A percentile compares a stretch with the other conserved stretches of the same genome.
These are phyloP conservation scores for Osmerus eperlanus DNA, from an alignment of 2,113 vertebrate genomes.

Conservation along the genomic window DNA sequence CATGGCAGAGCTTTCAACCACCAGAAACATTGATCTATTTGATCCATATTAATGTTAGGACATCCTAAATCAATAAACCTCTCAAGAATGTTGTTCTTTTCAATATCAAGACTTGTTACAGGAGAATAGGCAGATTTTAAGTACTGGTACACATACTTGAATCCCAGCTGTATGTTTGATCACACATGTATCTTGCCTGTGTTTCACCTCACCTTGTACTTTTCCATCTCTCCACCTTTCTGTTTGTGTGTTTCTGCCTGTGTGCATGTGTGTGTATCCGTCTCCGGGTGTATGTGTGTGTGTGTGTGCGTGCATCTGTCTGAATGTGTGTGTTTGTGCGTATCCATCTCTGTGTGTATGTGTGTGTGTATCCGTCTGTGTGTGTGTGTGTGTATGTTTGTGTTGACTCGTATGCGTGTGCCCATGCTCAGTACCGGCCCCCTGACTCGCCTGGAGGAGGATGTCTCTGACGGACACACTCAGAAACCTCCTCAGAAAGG, in stretches of 20 bases:
- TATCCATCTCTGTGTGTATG: not conserved
- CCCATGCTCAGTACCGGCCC: conserved; percentile 73
- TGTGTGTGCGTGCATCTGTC: not conserved
- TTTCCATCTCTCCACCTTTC: not conserved
- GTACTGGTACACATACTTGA: not conserved
- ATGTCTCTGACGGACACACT: conserved; percentile 66
- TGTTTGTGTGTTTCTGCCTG: not conserved
- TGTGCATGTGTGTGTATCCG: conserved; percentile 18
- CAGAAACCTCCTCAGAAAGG: conserved; percentile 46
- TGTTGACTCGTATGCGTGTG: conserved; percentile 72
- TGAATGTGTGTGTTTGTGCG: not conserved
- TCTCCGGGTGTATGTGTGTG: conserved; percentile 4
- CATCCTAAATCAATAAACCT: too few relatives aligned
- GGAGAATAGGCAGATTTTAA: too few relatives aligned
- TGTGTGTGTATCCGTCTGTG: conserved; percentile 2
- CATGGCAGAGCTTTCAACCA: too few relatives aligned
- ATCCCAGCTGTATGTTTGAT: not conserved
- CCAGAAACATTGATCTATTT: too few relatives aligned
- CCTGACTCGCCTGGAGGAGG: conserved; percentile 79
- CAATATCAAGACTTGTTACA: too few relatives aligned
- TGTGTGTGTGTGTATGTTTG: conserved; percentile 38
- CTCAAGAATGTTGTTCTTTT: too few relatives aligned
- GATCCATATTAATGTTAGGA: too few relatives aligned
- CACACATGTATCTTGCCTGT: not conserved
- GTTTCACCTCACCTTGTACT: conserved; percentile 3